Percentiles rank a stretch among this genome's conserved stretches.
phyloP scores from a whole-genome alignment of 1,140 invertebrate genomes.

The Heterodera schachtii region DNA sequence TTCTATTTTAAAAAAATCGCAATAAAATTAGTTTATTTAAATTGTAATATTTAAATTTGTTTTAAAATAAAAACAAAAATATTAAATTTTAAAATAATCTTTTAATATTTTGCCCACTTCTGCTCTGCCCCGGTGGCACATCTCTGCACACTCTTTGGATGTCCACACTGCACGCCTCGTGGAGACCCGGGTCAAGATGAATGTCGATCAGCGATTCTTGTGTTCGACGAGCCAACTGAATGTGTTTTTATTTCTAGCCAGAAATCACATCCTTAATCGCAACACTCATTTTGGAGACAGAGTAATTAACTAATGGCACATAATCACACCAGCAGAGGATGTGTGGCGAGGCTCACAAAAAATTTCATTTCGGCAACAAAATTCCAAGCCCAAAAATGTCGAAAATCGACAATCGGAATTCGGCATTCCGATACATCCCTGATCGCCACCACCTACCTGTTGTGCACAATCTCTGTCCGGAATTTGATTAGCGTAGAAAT shows the following conservation, averaged over 20 bases:
- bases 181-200: slow-evolving; percentile 71
- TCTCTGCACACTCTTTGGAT: slow-evolving; percentile 81
- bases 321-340: too few relatives aligned
- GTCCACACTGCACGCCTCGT: slow-evolving; percentile 69
- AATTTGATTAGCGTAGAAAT: slow-evolving; percentile 63
- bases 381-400: too few relatives aligned
- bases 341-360: too few relatives aligned
- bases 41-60: too few relatives aligned
- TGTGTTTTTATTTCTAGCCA: neutral
- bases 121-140: slow-evolving; percentile 80
- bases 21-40: slow-evolving; percentile 12
- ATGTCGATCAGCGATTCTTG: slow-evolving; percentile 71
- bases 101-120: slow-evolving; percentile 62
- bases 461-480: slow-evolving; percentile 51
- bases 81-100: slow-evolving; percentile 15
- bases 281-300: too few relatives aligned
- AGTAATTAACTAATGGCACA: too few relatives aligned
- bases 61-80: neutral
- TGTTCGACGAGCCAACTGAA: slow-evolving; percentile 73
- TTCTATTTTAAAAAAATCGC: neutral
- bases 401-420: too few relatives aligned
- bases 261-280: too few relatives aligned
- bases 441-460: slow-evolving; percentile 21
- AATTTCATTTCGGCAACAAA: too few relatives aligned
- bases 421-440: neutral